Conservation (phyloP, 2,888 invertebrate species). For the Ichneumon xanthorius region DNA sequence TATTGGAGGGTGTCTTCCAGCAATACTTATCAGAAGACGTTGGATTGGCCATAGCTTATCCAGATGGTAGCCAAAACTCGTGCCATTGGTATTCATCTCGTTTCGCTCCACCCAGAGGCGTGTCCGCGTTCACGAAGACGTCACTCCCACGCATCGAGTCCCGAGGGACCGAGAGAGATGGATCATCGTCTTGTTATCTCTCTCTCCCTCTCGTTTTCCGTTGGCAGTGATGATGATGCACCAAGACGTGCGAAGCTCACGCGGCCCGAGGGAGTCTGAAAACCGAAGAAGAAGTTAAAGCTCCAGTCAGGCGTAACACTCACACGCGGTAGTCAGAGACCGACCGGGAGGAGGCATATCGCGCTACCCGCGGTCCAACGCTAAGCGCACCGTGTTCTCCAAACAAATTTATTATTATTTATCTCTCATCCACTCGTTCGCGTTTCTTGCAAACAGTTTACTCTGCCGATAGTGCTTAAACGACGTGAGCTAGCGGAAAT, state of each 20-base stretch:
- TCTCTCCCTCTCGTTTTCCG: constrained; percentile 31
- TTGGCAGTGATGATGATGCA: constrained; percentile 47
- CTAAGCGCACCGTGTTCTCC: constrained; percentile 30
- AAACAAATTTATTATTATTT: constrained; percentile 73
- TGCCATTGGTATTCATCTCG: constrained; percentile 50
- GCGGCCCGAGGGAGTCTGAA: constrained; percentile 29
- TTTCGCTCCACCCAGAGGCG: constrained; percentile 62
- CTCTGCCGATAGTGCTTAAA: constrained; percentile 36
- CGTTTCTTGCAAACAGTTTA: constrained; percentile 74
- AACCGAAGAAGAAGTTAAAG: constrained; percentile 60
- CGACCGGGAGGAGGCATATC: constrained; percentile 18
- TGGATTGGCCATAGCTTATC: constrained; percentile 51
- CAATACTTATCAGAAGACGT: not conserved
- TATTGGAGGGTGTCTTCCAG: not conserved
- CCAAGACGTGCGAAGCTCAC: constrained; percentile 45
- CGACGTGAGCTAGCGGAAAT: not conserved
- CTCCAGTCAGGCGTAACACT: constrained; percentile 80
- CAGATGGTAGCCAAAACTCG: constrained; percentile 53
- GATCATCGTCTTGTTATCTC: constrained; percentile 18
- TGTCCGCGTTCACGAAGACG: constrained; percentile 25
- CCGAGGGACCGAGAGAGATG: constrained; percentile 36
- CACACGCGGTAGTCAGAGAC: constrained; percentile 64
- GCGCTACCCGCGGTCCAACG: constrained; percentile 3
- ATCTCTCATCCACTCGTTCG: constrained; percentile 59
- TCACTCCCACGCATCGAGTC: constrained; percentile 51